Percentiles rank a stretch among this genome's conserved stretches.
These are phyloP conservation scores for Salmo trutta DNA, from an alignment of 2,797 vertebrate genomes.

Conservation along the genomic window DNA sequence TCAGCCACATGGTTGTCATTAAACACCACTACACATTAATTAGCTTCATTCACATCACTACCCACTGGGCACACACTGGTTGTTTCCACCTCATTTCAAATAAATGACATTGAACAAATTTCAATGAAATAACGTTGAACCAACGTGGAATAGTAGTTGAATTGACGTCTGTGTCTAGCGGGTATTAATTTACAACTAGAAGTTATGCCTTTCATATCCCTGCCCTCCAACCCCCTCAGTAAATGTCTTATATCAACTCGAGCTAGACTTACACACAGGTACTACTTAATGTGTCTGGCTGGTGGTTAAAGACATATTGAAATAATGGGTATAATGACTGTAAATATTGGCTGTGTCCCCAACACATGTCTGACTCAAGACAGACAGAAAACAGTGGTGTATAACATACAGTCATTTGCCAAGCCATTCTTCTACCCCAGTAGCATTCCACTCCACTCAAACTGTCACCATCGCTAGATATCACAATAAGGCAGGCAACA, in stretches of 20 bases:
- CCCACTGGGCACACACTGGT: no score
- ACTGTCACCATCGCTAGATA: conserved; percentile 40
- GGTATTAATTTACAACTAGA: background rate
- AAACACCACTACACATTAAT: conserved; percentile 2
- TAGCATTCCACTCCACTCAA: conserved; percentile 42
- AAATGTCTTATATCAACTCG: conserved; percentile 20
- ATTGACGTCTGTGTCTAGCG: no score
- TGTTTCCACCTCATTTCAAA: no score
- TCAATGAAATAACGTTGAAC: no score
- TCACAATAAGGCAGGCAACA: conserved; percentile 32
- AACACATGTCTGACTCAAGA: no score
- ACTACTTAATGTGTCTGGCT: conserved; percentile 32
- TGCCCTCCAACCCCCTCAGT: conserved; percentile 1
- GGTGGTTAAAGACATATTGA: background rate
- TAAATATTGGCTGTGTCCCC: conserved; percentile 35
- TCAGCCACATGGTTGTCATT: conserved; percentile 15
- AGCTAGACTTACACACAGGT: conserved; percentile 9
- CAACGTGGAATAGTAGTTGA: no score
- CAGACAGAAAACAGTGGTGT: no score
- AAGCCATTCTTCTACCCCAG: background rate
- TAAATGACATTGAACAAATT: no score
- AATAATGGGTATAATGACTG: conserved; percentile 35
- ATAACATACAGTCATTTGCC: no score
- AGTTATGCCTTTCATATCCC: conserved; percentile 11
- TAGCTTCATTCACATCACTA: background rate